Percentiles rank a stretch among this genome's conserved stretches.
phyloP scores from a whole-genome alignment of 2,797 vertebrate genomes.

The Enteromius argenteus region DNA sequence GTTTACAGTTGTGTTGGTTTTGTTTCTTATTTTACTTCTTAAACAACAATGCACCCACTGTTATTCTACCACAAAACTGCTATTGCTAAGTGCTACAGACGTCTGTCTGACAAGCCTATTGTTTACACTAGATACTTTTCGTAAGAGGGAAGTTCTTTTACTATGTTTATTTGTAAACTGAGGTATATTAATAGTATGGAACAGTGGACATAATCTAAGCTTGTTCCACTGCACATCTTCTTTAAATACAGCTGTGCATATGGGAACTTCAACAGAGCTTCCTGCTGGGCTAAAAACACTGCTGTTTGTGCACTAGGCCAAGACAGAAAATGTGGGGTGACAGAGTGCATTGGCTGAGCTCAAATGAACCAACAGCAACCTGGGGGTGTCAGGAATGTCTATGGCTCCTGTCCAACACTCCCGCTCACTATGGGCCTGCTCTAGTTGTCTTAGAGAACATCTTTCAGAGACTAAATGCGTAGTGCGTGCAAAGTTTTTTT shows the following conservation, averaged over 20 bases:
- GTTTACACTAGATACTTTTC: conserved; percentile 11
- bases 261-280: conserved; percentile 55
- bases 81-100: conserved; percentile 6
- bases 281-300: conserved; percentile 56
- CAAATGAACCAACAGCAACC: conserved; percentile 83
- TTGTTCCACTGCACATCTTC: neutral
- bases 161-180: conserved; percentile 25
- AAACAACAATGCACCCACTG: neutral
- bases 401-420: conserved; percentile 78
- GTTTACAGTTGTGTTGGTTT: neutral
- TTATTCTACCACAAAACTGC: neutral
- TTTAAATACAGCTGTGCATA: conserved; percentile 59
- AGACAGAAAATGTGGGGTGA: conserved; percentile 74
- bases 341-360: conserved; percentile 83
- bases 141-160: conserved; percentile 15
- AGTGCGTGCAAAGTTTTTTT: conserved; percentile 59
- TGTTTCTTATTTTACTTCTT: neutral
- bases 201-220: conserved; percentile 25
- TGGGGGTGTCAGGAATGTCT: conserved; percentile 81
- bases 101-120: neutral
- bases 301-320: conserved; percentile 57
- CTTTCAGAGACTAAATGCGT: conserved; percentile 66
- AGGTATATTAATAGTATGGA: conserved; percentile 26
- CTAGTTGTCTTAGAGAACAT: conserved; percentile 80
- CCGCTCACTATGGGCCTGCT: conserved; percentile 76